phyloP scores from a whole-genome alignment of 2,113 vertebrate genomes.

The Cephalopterus ornatus region DNA sequence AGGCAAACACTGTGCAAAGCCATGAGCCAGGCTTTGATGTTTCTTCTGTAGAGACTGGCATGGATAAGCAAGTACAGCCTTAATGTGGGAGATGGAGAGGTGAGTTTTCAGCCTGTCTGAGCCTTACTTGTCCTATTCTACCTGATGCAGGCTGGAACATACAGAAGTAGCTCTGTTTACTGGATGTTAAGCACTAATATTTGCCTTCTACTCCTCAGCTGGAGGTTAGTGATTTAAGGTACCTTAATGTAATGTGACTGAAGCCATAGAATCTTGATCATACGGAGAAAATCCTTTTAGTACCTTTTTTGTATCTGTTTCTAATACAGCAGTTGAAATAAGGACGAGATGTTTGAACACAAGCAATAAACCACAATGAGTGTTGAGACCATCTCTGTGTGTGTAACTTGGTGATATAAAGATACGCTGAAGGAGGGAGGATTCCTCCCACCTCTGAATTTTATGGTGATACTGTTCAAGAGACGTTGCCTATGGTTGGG shows the following conservation, averaged over 20 bases:
- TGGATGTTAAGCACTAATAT: not conserved
- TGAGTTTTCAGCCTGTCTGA: not conserved
- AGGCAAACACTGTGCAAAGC: not conserved
- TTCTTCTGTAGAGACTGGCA: not conserved
- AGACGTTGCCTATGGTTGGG: not conserved
- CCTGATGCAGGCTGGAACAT: not conserved
- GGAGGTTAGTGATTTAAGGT: not conserved
- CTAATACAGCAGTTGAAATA: not conserved
- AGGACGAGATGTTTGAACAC: not conserved
- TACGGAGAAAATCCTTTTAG: not conserved
- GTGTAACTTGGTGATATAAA: not conserved
- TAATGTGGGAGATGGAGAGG: not conserved
- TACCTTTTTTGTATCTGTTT: slow-evolving; percentile 21
- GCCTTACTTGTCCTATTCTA: not conserved
- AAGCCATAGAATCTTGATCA: not conserved
- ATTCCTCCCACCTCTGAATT: not conserved
- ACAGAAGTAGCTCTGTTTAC: not conserved
- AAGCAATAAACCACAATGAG: slow-evolving; percentile 29
- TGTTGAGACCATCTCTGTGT: not conserved
- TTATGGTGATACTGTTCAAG: not conserved
- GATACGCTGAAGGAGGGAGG: not conserved
- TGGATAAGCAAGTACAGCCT: not conserved
- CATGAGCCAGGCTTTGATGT: not conserved
- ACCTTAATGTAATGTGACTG: not conserved
- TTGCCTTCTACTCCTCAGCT: not conserved